Evolutionary conservation across 2,888 invertebrate genomes (phyloP).

Genomic region (Drosophila flavopinicola): DNA sequence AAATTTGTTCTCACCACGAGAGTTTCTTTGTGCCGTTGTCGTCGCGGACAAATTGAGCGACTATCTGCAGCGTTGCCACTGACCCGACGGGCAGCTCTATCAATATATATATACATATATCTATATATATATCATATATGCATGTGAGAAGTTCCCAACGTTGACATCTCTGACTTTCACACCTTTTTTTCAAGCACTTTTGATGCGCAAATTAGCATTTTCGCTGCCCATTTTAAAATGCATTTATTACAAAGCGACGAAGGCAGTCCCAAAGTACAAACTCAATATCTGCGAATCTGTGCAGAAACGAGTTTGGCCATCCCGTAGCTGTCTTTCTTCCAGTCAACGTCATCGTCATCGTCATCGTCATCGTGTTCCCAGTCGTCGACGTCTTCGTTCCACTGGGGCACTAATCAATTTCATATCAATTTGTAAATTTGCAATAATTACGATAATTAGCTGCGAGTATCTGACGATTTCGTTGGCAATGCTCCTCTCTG

Average conservation of each 20-base stretch:
- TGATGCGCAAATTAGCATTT: conserved; percentile 41
- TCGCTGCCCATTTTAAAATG: conserved; percentile 32
- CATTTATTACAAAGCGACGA: conserved; percentile 41
- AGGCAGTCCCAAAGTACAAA: conserved; percentile 15
- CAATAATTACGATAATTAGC: conserved; percentile 84
- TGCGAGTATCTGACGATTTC: conserved; percentile 73
- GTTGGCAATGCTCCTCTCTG: conserved; percentile 36
- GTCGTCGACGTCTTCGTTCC: conserved; percentile 23
- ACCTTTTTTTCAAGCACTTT: conserved; percentile 26
- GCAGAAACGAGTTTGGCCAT: conserved; percentile 43
- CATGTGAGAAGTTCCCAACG: not conserved
- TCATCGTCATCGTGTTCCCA: conserved; percentile 7
- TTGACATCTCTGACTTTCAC: conserved; percentile 20
- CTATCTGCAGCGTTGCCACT: conserved; percentile 33
- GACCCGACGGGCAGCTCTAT: conserved; percentile 20
- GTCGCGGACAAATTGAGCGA: conserved; percentile 62
- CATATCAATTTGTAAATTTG: conserved; percentile 84
- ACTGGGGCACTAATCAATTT: conserved; percentile 83
- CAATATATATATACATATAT: not conserved
- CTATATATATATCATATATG: not conserved
- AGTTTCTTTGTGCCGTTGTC: conserved; percentile 53
- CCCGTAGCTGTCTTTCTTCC: conserved; percentile 16
- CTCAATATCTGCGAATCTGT: conserved; percentile 8
- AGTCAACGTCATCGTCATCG: conserved; percentile 15
- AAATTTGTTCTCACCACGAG: conserved; percentile 82